Evolutionary conservation across 2,888 invertebrate species (phyloP), one percentile per base, ranked within the genome.

Genomic region (Busseola fusca): DNA sequence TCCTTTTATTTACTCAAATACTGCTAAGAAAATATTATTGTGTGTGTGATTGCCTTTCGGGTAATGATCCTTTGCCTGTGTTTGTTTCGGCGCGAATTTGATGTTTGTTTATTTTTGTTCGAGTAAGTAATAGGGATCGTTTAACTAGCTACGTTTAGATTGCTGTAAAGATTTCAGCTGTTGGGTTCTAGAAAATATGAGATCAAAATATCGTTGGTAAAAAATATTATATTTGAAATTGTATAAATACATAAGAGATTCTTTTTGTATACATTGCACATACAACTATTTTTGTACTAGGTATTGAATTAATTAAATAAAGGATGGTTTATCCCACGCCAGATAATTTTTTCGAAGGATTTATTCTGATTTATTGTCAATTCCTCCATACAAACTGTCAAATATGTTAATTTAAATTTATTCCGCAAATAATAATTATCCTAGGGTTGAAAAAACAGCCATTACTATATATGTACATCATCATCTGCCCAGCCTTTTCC

Each of bases 141-240:
- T 68, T 40, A 72, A 75, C 75, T 78, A 27, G 21, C n/a, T 40
- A 56, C n/a, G 56, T 78, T 71, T 25, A 72, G 71, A 78, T 78
- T 3, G 9, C 18, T 62, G 45, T 45, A 27, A 64, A 78, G 37
- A 76, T 76, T 60, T 40, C 59, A 76, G 37, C 14, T n/a, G 9
- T 30, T 34, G 1, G 21, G 30, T 0, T 42, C 10, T 21, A 50
- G n/a, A 50, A 10, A 50, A 3, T n/a, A 10, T 25, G 4, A 37
- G 52, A 7, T 27, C 25, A n/a, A n/a, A n/a, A n/a, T n/a, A n/a
- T n/a, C n/a, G n/a, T n/a, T n/a, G n/a, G n/a, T n/a, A n/a, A n/a
- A n/a, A n/a, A n/a, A n/a, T n/a, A n/a, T n/a, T n/a, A n/a, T n/a
- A n/a, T n/a, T n/a, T n/a, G n/a, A n/a, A n/a, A n/a, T n/a, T n/a